Base-by-base conservation (phyloP, 2,797 vertebrate species). In the Pangasius macronema region DNA sequence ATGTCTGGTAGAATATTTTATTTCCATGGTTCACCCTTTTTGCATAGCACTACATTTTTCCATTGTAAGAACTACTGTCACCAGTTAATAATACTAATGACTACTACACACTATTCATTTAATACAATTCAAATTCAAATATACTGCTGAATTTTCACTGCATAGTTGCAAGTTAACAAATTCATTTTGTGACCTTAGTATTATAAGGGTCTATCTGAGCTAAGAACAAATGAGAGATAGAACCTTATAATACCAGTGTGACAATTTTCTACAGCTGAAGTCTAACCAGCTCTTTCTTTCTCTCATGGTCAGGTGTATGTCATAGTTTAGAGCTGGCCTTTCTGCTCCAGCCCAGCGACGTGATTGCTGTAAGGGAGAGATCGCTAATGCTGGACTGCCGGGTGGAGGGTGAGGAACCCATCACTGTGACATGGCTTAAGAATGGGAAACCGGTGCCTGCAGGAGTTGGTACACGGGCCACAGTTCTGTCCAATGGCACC, bases 241-340 rank as follows among this genome's bases (percentile, higher is more conserved):
- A 36, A 36, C n/a, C 3, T 20, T 36, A 82, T 11, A 68, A 68
- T 83, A 68, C 63, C 3, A 53, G 36, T 53, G 6, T 68, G 22
- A 51, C 57, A 82, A 46, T 42, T 42, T 82, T 46, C 39, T 63
- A 39, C 55, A n/a, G 24, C 24, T 42, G 22, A 14, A 18, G 27
- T 67, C 81, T 83, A 83, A 83, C 20, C 49, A 83, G 49, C 14
- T 68, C 18, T 53, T 2, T 83, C 20, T 70, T 53, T 30, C 59
- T 87, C 73, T 86, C 49, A 16, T 53, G 59, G 89, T 20, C 91
- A 96, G 96, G 90, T 90, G 72, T 53, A 10, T 87, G 93, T 82
- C 14, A 65, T 79, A 91, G 91, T 76, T 94, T 95, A 0, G 95
- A 97, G 90, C 92, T 96, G 90, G 94, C 94, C 1, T 97, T 97